phyloP scores from a whole-genome alignment of 2,113 vertebrate species.

The Mesembrinibis cayennensis region DNA sequence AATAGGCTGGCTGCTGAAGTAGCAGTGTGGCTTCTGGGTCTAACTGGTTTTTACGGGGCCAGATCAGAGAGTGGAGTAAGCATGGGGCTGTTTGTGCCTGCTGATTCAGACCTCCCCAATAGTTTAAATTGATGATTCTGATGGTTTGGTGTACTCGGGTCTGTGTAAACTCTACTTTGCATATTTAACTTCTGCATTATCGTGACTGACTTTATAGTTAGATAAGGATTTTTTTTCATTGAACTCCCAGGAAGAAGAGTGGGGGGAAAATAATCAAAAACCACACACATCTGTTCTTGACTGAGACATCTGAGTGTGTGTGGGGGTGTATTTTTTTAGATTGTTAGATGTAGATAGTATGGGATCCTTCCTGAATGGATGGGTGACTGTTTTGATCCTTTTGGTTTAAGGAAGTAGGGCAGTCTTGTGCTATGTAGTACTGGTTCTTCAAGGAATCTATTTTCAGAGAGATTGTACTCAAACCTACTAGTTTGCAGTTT shows the following conservation, averaged over 20 bases:
- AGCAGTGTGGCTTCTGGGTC: neutral
- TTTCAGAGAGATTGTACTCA: neutral
- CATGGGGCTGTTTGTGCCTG: neutral
- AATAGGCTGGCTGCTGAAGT: neutral
- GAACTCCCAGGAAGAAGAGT: neutral
- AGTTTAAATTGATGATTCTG: neutral
- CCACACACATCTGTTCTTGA: neutral
- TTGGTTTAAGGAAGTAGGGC: neutral
- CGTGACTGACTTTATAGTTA: neutral
- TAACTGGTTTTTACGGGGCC: neutral
- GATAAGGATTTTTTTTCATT: neutral
- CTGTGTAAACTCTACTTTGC: neutral
- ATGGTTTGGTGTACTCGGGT: neutral
- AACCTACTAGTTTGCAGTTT: neutral
- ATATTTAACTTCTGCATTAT: neutral
- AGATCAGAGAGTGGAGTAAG: neutral
- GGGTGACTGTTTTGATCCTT: neutral
- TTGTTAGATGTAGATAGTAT: neutral
- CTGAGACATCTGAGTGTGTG: neutral
- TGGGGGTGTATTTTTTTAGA: neutral
- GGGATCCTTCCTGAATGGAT: neutral
- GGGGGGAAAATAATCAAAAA: neutral
- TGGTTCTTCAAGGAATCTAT: constrained; percentile 25
- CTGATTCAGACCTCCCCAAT: neutral
- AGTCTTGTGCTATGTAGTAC: neutral